Conservation (phyloP, 2,888 invertebrate genomes). For the Lepidonotus clava region DNA sequence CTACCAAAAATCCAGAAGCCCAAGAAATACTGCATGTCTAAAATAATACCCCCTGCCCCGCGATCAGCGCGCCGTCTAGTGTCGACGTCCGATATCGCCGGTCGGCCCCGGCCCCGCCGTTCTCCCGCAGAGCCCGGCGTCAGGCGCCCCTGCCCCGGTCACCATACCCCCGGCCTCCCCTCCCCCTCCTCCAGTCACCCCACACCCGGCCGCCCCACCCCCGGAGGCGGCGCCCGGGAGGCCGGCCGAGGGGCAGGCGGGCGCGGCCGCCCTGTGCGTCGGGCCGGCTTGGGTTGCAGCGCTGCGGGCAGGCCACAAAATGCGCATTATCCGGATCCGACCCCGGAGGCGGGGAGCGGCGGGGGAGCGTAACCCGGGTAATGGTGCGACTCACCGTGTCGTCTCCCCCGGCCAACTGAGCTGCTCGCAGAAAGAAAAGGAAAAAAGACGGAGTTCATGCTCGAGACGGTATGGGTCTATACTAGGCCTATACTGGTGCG, state of each 20-base stretch:
- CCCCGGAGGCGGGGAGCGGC: not conserved
- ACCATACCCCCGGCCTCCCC: not conserved
- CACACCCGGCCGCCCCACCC: too few species aligned
- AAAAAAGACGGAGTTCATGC: not conserved
- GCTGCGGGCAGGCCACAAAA: not conserved
- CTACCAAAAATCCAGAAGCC: too few species aligned
- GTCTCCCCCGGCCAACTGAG: not conserved
- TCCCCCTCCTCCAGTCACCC: not conserved
- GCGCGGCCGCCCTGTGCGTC: too few species aligned
- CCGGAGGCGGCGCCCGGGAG: not conserved
- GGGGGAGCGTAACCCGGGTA: not conserved
- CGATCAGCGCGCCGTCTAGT: too few species aligned
- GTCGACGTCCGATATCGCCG: too few species aligned
- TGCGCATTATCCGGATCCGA: not conserved
- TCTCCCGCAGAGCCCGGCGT: not conserved
- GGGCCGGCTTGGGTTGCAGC: not conserved
- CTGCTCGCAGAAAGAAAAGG: not conserved
- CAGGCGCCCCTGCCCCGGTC: not conserved
- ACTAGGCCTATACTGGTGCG: not conserved
- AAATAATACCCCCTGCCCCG: too few species aligned
- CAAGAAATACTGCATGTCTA: too few species aligned
- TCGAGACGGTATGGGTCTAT: not conserved
- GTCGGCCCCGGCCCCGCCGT: not conserved
- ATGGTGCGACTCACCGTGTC: not conserved
- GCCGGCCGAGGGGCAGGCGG: too few species aligned